Evolutionary conservation across 2,113 vertebrate genomes (phyloP), one percentile per base, ranked within the genome.

Genomic region (Myiozetetes cayanensis): DNA sequence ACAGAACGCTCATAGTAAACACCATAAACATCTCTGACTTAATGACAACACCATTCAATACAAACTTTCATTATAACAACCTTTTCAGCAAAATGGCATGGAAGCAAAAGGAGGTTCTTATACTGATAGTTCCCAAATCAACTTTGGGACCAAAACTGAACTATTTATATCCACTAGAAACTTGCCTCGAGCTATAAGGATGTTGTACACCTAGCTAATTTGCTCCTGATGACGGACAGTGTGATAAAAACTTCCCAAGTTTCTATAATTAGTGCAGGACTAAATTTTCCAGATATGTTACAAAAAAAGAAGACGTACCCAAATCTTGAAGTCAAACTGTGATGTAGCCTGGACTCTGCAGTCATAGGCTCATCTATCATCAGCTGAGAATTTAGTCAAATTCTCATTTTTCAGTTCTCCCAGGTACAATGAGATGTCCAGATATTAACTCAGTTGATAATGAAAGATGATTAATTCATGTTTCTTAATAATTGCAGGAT

Each of bases 391-490:
- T 93, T 71, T 85, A 71, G 19, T 49, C 43, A 67, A 77, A 17
- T 74, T 74, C 43, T 82, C 41, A 41, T 94, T 90, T 89, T 63
- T 87, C 31, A 85, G 2, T 62, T 85, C 43, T 89, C 20, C 13
- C 17, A 81, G 20, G 8, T 77, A 70, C n/a, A 8, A 19, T 85
- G 61, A 73, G 39, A 17, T 46, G 12, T 65, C 24, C 35, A 47
- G 49, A 9, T 47, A 73, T 62, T 85, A 95, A 87, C 4, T 58
- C 41, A 71, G n/a, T 8, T 63, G 52, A 82, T 71, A 92, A 90
- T 78, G 37, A 94, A 87, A 55, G 33, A 70, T 30, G 16, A 81
- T 81, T 84, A 81, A 87, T 85, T 88, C 28, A 76, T 71, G 22
- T 82, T 88, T 85, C 19, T 78, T 87, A 90, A 63, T 83, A 68